Evolutionary conservation across 2,113 vertebrate species (phyloP), one percentile per base, ranked within the genome.

Genomic region (Rissa tridactyla): DNA sequence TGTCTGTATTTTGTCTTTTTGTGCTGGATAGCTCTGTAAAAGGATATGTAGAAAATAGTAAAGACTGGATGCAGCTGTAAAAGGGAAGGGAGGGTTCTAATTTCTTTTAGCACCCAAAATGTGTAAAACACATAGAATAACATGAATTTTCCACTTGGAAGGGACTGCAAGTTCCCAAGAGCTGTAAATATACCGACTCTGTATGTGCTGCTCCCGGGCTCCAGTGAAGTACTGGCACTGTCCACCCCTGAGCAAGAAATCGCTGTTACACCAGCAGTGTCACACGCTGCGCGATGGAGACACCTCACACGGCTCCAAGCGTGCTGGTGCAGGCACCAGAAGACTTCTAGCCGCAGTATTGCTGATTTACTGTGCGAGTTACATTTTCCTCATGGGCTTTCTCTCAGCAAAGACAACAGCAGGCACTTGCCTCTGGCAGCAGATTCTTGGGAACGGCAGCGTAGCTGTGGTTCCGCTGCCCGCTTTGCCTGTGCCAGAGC

Each of bases 81-180:
- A 82, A 91, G 36, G 47, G 38, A 83, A 70, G 29, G 46, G 77
- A 77, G 21, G 17, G 6, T 72, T 61, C 34, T 72, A 29, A 71
- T 34, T 83, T 44, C 58, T 85, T 86, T 70, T 62, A 78, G 42
- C 60, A 44, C 36, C 25, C 30, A 78, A 77, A 88, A 65, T 69
- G 36, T 75, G 61, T 81, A 81, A 75, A 95, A 69, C n/a, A 72
- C 65, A 81, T 51, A 85, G 46, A 87, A 84, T 76, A 96, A 84
- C 86, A 70, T 47, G 30, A 49, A 40, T 92, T 94, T 97, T 94
- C 89, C 86, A 77, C 61, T 92, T 79, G 72, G 44, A 95, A 12
- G 6, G 54, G 88, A 79, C 81, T 76, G 44, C 46, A 58, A 62
- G 81, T 72, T 95, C 73, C 61, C 49, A 52, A 88, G 52, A 78